Conservation (phyloP, 2,113 vertebrate species). For the Poeciliopsis occidentalis region DNA sequence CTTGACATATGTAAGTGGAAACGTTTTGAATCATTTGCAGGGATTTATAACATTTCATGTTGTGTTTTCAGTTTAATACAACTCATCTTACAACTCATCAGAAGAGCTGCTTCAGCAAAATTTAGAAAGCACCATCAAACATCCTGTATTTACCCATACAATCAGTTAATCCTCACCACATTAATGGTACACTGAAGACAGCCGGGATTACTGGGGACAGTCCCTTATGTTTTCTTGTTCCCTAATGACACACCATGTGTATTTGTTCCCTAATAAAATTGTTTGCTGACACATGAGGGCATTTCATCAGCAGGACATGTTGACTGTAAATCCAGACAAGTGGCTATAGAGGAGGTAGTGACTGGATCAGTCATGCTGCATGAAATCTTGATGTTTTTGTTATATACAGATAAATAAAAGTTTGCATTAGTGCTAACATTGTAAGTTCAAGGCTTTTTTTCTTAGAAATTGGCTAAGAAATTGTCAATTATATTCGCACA, state of each 20-base stretch:
- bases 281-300: slow-evolving; percentile 52
- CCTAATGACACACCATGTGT: background rate
- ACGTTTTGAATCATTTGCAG: background rate
- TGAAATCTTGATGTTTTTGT: slow-evolving; percentile 54
- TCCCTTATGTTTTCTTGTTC: slow-evolving; percentile 26
- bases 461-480: slow-evolving; percentile 8
- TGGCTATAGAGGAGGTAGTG: slow-evolving; percentile 24
- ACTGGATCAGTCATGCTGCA: slow-evolving; percentile 8
- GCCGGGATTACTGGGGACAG: slow-evolving; percentile 3
- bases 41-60: too few relatives aligned
- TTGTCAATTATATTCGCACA: slow-evolving; percentile 23
- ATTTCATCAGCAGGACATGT: slow-evolving; percentile 44
- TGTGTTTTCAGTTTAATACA: background rate
- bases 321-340: slow-evolving; percentile 70
- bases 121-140: background rate
- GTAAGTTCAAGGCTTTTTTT: background rate
- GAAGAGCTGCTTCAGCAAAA: background rate
- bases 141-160: background rate
- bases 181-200: slow-evolving; percentile 1
- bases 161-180: background rate
- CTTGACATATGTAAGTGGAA: background rate
- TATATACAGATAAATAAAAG: slow-evolving; percentile 67
- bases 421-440: slow-evolving; percentile 21
- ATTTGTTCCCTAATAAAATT: slow-evolving; percentile 46
- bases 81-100: background rate